Base-by-base conservation (phyloP, 2,888 invertebrate species). In the Abscondita cerata region DNA sequence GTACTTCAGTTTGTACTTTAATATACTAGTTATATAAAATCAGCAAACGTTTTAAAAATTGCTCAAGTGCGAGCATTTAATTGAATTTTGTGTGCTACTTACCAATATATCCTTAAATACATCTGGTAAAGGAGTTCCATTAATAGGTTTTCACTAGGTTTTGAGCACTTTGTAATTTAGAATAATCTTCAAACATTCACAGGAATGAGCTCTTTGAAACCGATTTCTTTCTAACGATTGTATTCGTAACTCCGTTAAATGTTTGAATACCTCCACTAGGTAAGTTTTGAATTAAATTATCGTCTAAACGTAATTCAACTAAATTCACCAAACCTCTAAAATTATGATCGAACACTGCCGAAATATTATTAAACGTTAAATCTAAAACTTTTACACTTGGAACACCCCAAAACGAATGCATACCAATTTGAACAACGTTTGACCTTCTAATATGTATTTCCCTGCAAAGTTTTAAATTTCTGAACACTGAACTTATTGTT, bases 381-480 rank as follows among this genome's bases (percentile, higher is more conserved):
- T 93, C 90, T 69, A 90, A 79, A 1, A 83, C 76, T 59, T 81
- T 80, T n/a, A 86, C 76, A 19, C 80, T 81, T 1, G 73, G 85
- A 1, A 92, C 84, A 2, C 90, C 90, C 88, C 89, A 92, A 77
- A 93, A 92, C 12, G 92, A 89, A 72, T 89, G 87, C 65, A 87
- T 85, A 0, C 93, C 93, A 64, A 93, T 88, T 36, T 90, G 89
- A 2, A 93, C 93, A 34, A 93, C 82, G 74, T 90, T 90, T 0
- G 92, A 92, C 70, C 88, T 86, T n/a, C 87, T 87, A 51, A 92
- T 90, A 73, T 89, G 88, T 9, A 93, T 81, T 79, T 91, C 89
- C n/a, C 77, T 89, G 86, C 40, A 93, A 83, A 59, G 78, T 78
- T 58, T 81, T 78, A n/a, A n/a, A 82, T 60, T 78, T 70, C 63